Evolutionary conservation across 1,140 invertebrate species (phyloP), one percentile per base, ranked within the genome.

Genomic region (Diabrotica undecimpunctata): DNA sequence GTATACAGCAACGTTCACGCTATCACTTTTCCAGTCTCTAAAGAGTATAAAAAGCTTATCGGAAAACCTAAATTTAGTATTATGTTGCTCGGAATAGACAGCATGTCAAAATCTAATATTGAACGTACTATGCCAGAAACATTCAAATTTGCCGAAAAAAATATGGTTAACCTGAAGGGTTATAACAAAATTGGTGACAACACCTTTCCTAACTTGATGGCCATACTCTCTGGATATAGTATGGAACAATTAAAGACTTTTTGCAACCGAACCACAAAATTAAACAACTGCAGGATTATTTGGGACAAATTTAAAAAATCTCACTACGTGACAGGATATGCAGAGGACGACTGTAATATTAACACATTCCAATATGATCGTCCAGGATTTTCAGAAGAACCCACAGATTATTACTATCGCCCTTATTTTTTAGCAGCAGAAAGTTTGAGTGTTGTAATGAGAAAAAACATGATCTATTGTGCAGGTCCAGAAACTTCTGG

Each of bases 31-130:
- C 71, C 64, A 68, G 64, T 67, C 69, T n/a, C 59, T 70, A 62
- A 72, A 72, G 72, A 78, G 55, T 68, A 67, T 54, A 13, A 37
- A 1, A 56, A 0, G 7, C 7, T 37, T 14, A 38, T 0, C 38
- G 66, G 3, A 8, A 56, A 36, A 46, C 64, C 55, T 10, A 55
- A 64, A 13, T 65, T 86, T 66, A 89, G 85, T 75, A 83, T 95
- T 11, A 77, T 94, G 0, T 79, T 93, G 64, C 74, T 95, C 8
- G 93, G 92, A 9, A 87, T 94, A 55, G 92, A 95, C 73, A 91
- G 90, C 36, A 87, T 94, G 39, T 94, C 92, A 0, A 82, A 90
- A 53, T 82, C 89, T 0, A 92, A 94, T 79, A 84, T 91, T 37
- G 83, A 86, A 25, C 83, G 90, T 37, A 86, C 88, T 37, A 87